Percentiles rank a stretch among this genome's conserved stretches.
These are phyloP conservation scores for Parazoanthus atlanticus DNA, from an alignment of 92 coral and sea anemone genomes.

Conservation along the genomic window DNA sequence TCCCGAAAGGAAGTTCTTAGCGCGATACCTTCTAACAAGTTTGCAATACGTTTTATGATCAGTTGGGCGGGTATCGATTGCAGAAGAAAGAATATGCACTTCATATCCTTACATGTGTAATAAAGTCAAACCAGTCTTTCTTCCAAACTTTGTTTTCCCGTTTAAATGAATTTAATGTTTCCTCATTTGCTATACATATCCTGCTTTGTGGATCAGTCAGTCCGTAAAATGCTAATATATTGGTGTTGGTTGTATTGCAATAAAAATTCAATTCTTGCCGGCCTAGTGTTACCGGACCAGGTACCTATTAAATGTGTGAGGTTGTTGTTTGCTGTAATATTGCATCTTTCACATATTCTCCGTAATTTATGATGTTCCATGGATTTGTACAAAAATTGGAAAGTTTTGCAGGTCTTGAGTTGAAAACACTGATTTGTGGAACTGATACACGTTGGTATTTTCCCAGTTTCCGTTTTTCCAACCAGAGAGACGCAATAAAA, in stretches of 20 bases:
- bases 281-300: neutral
- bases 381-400: neutral
- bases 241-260: constrained; percentile 1
- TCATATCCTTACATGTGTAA: neutral
- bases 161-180: neutral
- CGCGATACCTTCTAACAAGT: neutral
- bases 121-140: neutral
- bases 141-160: neutral
- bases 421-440: neutral
- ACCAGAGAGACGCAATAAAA: neutral
- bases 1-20: neutral
- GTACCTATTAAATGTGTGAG: neutral
- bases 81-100: neutral
- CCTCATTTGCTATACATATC: neutral
- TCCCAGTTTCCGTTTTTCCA: neutral
- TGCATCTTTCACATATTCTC: neutral
- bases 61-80: neutral
- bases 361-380: neutral
- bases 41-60: neutral
- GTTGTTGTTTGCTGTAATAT: neutral
- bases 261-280: neutral
- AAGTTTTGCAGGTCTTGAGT: neutral
- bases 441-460: neutral
- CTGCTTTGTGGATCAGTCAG: neutral
- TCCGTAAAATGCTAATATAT: neutral